Base-by-base conservation (phyloP, 2,113 vertebrate genomes). In the Montifringilla adamsi region DNA sequence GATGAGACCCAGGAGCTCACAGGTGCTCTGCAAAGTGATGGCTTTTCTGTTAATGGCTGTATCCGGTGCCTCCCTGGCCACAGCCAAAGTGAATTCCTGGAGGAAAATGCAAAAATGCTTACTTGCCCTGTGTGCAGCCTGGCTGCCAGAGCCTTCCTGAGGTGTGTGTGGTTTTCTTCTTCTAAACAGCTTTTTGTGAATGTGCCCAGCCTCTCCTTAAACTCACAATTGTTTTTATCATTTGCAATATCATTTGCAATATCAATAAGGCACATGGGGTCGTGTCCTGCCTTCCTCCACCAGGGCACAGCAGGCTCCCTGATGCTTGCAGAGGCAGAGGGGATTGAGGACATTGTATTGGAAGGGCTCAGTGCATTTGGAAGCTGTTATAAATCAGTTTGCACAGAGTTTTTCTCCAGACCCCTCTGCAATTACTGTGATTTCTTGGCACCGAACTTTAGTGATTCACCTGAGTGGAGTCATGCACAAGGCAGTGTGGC, bases 381-480 rank as follows among this genome's bases (percentile, higher is more conserved):
- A 87, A 62, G 59, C 37, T 84, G 35, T 64, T 64, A 49, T 1
- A 73, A 41, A 91, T 82, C 69, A 89, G 46, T 46, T 89, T 53
- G 62, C 53, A 35, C 33, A 15, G 53, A 22, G 35, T 37, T 94
- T 94, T 92, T 41, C 76, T 87, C 63, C 87, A 59, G 82, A 79
- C 31, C 21, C 84, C 70, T 64, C 16, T 33, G 60, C 52, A 86
- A 47, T 92, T 84, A 41, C n/a, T 68, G 41, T 74, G 75, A 81
- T 94, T 94, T 93, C 76, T 90, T 96, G 94, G 90, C 87, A 18
- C 75, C 52, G 47, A 74, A 56, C 6, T 2, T 44, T 41, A n/a
- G 49, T 90, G 92, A 93, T 90, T 96, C 90, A 96, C 96, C 96
- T 94, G 90, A 83, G n/a, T n/a, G 80, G 90, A 87, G 78, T 87